Percentiles rank a stretch among this genome's conserved stretches.
These are phyloP conservation scores for Scaptomyza polygonia DNA, from an alignment of 2,888 invertebrate species.

Conservation along the genomic window DNA sequence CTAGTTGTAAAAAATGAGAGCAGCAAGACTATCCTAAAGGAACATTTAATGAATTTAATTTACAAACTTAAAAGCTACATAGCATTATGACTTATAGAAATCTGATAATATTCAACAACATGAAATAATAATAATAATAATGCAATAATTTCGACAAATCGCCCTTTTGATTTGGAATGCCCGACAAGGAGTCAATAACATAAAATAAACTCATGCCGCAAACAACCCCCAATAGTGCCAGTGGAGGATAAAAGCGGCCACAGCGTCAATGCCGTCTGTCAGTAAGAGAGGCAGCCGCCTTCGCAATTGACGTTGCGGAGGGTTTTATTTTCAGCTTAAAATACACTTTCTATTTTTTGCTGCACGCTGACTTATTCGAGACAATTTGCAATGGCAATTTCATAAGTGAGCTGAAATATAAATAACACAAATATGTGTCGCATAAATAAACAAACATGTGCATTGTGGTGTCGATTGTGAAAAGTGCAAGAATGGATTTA, in stretches of 20 bases:
- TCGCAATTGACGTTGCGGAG: conserved; percentile 37
- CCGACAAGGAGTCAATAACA: background rate
- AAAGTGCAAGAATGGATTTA: conserved; percentile 5
- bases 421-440: conserved; percentile 30
- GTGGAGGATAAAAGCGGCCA: conserved; percentile 30
- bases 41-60: background rate
- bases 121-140: background rate
- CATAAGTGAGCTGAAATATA: conserved; percentile 32
- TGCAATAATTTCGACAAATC: background rate
- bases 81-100: no score
- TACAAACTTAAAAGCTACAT: no score
- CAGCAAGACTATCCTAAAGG: background rate
- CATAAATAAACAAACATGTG: conserved; percentile 1
- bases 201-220: conserved; percentile 7
- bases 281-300: conserved; percentile 36
- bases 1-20: conserved; percentile 8
- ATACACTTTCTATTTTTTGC: conserved; percentile 15
- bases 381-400: conserved; percentile 26
- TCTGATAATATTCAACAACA: background rate
- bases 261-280: conserved; percentile 18
- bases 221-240: conserved; percentile 25
- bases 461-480: conserved; percentile 3
- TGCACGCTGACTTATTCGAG: conserved; percentile 4
- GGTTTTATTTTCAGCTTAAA: conserved; percentile 35
- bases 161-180: conserved; percentile 9